These are phyloP conservation scores for Riparia riparia DNA, from an alignment of 2,113 vertebrate species.

Conservation along the genomic window DNA sequence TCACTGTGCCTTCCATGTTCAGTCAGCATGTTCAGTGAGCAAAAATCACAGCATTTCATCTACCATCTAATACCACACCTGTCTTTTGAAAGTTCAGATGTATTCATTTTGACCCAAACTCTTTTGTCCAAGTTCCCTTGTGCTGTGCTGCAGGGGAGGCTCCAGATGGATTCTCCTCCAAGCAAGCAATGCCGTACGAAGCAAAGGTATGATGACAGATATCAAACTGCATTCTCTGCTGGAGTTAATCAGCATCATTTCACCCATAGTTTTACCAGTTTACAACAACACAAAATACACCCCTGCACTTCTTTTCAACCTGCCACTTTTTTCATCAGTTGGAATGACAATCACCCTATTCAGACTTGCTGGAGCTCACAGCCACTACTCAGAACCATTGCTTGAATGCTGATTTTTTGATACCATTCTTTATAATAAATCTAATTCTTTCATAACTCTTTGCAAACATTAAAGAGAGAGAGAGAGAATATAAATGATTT, in stretches of 20 bases:
- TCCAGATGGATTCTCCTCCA: neutral
- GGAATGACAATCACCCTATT: conserved; percentile 6
- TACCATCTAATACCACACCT: neutral
- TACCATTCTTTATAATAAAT: neutral
- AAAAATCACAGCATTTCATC: neutral
- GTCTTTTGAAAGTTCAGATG: neutral
- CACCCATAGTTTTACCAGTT: neutral
- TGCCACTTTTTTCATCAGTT: neutral
- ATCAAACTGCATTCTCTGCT: neutral
- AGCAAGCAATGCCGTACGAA: neutral
- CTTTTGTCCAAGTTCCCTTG: neutral
- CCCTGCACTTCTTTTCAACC: neutral
- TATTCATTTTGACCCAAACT: neutral
- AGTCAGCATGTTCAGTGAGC: neutral
- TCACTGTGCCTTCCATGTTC: neutral
- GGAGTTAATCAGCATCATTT: neutral
- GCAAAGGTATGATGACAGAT: neutral
- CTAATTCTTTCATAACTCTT: conserved; percentile 15
- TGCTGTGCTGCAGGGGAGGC: neutral
- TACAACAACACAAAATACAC: neutral
- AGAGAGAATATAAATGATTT: conserved; percentile 25
- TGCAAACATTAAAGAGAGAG: neutral
- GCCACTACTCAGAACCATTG: neutral
- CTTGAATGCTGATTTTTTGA: neutral
- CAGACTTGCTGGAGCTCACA: neutral